phyloP scores from a whole-genome alignment of 2,888 invertebrate species.

The Pachydiplax longipennis region DNA sequence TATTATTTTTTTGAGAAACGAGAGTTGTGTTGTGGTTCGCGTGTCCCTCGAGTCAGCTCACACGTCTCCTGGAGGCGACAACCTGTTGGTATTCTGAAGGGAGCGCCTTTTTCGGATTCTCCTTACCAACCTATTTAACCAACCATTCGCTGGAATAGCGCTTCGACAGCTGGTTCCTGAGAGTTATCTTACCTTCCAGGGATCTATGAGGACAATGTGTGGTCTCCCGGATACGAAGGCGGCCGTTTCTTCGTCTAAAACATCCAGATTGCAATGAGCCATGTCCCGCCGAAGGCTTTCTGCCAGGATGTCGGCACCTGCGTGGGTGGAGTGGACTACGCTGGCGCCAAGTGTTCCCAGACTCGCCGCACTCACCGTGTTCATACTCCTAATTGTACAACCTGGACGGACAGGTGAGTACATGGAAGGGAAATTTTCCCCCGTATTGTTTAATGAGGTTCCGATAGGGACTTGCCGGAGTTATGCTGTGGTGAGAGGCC shows the following conservation, averaged over 20 bases:
- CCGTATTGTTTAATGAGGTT: background rate
- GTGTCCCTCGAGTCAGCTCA: background rate
- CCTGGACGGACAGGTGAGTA: constrained; percentile 26
- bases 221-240: constrained; percentile 4
- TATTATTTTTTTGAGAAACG: background rate
- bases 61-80: background rate
- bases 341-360: constrained; percentile 10
- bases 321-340: constrained; percentile 28
- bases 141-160: background rate
- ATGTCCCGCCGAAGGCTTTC: constrained; percentile 26
- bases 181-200: background rate
- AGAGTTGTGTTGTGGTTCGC: background rate
- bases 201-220: background rate
- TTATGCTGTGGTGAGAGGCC: background rate
- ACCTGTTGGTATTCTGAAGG: background rate
- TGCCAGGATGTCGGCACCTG: constrained; percentile 21
- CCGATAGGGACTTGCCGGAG: background rate
- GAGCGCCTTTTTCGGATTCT: background rate
- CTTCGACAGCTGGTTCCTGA: background rate
- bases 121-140: background rate
- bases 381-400: constrained; percentile 23
- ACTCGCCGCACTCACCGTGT: constrained; percentile 8
- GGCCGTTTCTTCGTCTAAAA: background rate
- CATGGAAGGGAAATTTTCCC: background rate
- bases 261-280: constrained; percentile 34